Evolutionary conservation across 92 coral and sea anemone species (phyloP), one percentile per base, ranked within the genome.

Genomic region (Epizoanthus fatuus): DNA sequence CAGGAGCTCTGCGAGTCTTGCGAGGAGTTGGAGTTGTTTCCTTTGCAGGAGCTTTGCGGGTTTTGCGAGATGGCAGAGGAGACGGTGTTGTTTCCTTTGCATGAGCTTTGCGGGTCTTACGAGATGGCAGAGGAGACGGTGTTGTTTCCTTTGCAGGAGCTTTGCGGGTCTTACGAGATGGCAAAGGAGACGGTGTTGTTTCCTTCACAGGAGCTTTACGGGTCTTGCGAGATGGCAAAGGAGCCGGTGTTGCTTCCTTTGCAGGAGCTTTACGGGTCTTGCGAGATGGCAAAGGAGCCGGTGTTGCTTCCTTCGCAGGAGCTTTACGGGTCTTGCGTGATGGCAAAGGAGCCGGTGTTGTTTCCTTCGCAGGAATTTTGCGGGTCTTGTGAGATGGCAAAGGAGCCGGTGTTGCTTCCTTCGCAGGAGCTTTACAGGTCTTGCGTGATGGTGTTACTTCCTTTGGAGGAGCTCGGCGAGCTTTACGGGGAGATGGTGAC

Each of bases 381-480:
- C n/a, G 25, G 70, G 60, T 22, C 16, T 59, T 16, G 42, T 73
- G 88, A 6, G 84, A 37, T 84, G 42, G 42, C 35, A 37, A 52
- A 7, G 65, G 73, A 4, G 81, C 19, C 22, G 81, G 64, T 22
- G 10, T 39, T 8, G 56, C 22, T 35, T 57, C 54, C 7, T 44
- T 57, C 3, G 19, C 51, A 3, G 90, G 47, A 32, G 19, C 22
- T 85, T 75, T 6, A 57, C 15, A 13, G 69, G 70, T 19, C 14
- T 58, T 15, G 40, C 84, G 87, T 4, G 84, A 32, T 83, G 38
- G 53, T 3, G 39, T 20, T 3, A 81, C 5, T 13, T 42, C 16
- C 22, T 39, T 84, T 1, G 44, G 42, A 1, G 80, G 52, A 55
- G 64, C 63, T 7, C 80, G 45, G 32, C 81, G 88, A 56, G 88